Base-by-base conservation (phyloP, 2,888 invertebrate species). In the Holacanthella duospinosa region DNA sequence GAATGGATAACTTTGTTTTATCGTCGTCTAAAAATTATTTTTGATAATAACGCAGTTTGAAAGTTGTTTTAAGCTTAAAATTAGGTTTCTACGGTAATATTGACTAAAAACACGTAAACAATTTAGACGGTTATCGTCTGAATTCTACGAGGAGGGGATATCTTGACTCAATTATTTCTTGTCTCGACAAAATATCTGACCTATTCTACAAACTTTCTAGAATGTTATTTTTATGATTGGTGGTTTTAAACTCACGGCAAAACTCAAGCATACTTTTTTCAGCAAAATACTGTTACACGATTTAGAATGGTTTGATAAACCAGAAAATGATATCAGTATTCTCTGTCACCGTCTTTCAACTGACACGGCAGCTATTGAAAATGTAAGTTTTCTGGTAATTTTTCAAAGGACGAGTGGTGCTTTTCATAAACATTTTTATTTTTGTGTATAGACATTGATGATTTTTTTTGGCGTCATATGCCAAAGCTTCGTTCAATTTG, bases 241-340 rank as follows among this genome's bases (percentile, higher is more conserved):
- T 19, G 60, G 61, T 1, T 64, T 27, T 21, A 36, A 44, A 19
- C 59, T 66, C 58, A 60, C 59, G 1, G 59, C 55, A 2, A 3
- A 43, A 2, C 28, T 70, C 25, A 53, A 66, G 27, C 21, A 48
- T 2, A 19, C 44, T 0, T 25, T 68, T 1, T 68, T 67, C 58
- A n/a, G n/a, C 0, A 43, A 53, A 28, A 59, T 68, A 26, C 43
- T 70, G 12, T 12, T 43, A 12, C 66, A 68, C 44, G 64, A 68
- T 55, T 21, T 67, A 29, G 29, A 29, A 9, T 70, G 68, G 68
- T 70, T 65, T 64, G 67, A 68, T 58, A 55, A 43, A 16, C 60
- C 65, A 1, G 60, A 56, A 25, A 66, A 70, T 63, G 70, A 70
- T 54, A 66, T 70, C 58, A 62, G 64, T 2, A 60, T 64, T 2